Evolutionary conservation across 2,888 invertebrate species (phyloP), one percentile per base, ranked within the genome.

Genomic region (Xestia xanthographa): DNA sequence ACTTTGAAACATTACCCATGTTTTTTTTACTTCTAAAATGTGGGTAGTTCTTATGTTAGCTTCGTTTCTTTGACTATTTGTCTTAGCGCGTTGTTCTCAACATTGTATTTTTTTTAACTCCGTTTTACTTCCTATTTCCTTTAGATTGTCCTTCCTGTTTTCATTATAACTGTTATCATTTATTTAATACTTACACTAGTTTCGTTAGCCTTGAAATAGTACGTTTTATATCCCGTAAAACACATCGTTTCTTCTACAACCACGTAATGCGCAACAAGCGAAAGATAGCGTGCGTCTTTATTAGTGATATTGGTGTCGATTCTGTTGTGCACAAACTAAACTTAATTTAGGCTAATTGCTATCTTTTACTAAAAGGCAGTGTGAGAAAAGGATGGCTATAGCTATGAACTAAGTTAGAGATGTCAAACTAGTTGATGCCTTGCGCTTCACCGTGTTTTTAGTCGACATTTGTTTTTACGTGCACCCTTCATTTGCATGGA

Each of bases 241-340:
- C 14, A 8, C n/a, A 20, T 12, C 38, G 12, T n/a, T n/a, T 56
- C 22, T 58, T 43, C 3, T 22, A 26, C 22, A 34, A n/a, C 17
- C 34, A 20, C 8, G 12, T 2, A 11, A 58, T 53, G 58, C 77
- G 77, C 80, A 67, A 67, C 79, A 68, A 77, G 78, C 68, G 56
- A 38, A 34, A 67, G 12, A 58, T 76, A n/a, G 48, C 26, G 26
- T 69, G 68, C 62, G 20, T 26, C n/a, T 69, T 48, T 26, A 29
- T n/a, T 26, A 43, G 20, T 45, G 17, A 45, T 14, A 63, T 48
- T n/a, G n/a, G n/a, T n/a, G n/a, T n/a, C n/a, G n/a, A n/a, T n/a
- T n/a, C n/a, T n/a, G n/a, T n/a, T n/a, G n/a, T n/a, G n/a, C n/a
- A n/a, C n/a, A n/a, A n/a, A n/a, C n/a, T n/a, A n/a, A n/a, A n/a